Evolutionary conservation across 2,113 vertebrate species (phyloP).

Genomic region (Scalopus aquaticus): DNA sequence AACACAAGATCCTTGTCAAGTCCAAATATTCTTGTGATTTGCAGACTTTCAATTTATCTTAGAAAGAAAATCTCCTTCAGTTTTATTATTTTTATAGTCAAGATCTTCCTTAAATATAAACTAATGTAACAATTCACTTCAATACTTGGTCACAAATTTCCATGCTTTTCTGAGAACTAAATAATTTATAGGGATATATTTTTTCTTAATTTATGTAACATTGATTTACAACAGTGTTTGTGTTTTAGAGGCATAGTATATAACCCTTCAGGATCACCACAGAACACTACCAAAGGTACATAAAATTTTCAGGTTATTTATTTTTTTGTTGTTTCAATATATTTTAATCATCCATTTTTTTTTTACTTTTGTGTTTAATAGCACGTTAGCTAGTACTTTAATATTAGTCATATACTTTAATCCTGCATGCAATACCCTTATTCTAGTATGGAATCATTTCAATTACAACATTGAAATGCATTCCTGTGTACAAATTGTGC

Average conservation of each 20-base stretch:
- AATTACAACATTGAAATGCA: neutral
- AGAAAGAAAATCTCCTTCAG: neutral
- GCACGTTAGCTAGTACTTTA: neutral
- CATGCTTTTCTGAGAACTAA: neutral
- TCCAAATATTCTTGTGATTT: neutral
- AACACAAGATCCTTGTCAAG: neutral
- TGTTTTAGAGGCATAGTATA: too few species aligned
- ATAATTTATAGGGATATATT: neutral
- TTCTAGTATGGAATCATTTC: neutral
- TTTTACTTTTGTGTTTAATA: neutral
- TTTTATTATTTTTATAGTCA: slow-evolving; percentile 2
- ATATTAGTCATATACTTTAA: neutral
- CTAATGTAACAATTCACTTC: neutral
- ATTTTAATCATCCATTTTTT: neutral
- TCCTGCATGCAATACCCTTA: neutral
- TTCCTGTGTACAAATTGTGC: neutral
- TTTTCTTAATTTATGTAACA: neutral
- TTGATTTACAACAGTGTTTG: too few species aligned
- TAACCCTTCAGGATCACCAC: neutral
- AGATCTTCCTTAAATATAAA: neutral
- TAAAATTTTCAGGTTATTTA: neutral
- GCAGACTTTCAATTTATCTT: neutral
- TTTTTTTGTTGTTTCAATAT: neutral
- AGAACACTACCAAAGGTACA: neutral
- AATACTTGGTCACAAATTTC: neutral